Base-by-base conservation (phyloP, 2,113 vertebrate genomes). In the Dinomys branickii region DNA sequence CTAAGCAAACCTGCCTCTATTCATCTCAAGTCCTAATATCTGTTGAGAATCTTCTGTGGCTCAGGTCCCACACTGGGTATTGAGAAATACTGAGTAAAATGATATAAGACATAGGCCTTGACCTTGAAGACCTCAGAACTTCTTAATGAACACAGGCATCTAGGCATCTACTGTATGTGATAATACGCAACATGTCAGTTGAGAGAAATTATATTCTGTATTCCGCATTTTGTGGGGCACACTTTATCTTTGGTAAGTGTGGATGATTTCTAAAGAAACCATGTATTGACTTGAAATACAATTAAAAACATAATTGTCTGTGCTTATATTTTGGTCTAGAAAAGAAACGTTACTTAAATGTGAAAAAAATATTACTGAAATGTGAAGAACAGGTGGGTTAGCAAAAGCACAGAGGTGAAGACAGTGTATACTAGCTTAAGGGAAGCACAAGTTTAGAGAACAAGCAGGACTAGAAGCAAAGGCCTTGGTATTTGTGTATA, bases 331-430 rank as follows among this genome's bases (percentile, higher is more conserved):
- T 52, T 93, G 35, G 16, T 88, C 24, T 8, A 89, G 75, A 91
- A 78, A 83, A 92, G 22, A 93, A 88, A 35, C 69, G 22, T 26
- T 89, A 85, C 10, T 83, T 96, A 38, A 20, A n/a, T 63, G 11
- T 85, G 2, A 85, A 89, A 95, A 63, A 93, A 88, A 35, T 75
- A 28, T 26, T 89, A 85, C 10, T 83, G 95, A 38, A 20, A n/a
- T 63, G 11, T 85, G 2, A 85, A 89, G 94, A 63, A 50, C 17
- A 94, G 73, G 67, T 71, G 61, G 50, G 83, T 75, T 38, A 73
- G 33, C n/a, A 83, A 80, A 96, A 95, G 3, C 11, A 12, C 6
- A 61, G 78, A 88, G 9, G 6, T 75, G 82, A 85, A 85, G 56
- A 91, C 10, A 91, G 35, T 83, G 3, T 2, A 41, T 35, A 30